Conservation (phyloP, 2,113 vertebrate genomes). For the Puffinus mauretanicus region DNA sequence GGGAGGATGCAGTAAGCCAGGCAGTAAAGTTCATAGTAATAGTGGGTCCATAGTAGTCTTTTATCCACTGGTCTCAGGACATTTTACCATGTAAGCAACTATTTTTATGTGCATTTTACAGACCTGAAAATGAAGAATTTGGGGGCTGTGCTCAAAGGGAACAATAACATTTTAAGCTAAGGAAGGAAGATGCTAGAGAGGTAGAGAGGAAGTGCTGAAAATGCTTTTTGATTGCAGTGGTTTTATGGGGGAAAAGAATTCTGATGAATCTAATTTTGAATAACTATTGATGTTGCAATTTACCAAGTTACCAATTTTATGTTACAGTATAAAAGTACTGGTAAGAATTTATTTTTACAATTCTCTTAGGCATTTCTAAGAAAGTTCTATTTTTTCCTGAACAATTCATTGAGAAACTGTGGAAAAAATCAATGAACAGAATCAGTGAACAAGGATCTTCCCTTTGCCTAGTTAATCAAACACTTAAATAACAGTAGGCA, state of each 20-base stretch:
- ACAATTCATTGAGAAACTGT: neutral
- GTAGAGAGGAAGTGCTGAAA: neutral
- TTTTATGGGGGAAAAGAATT: neutral
- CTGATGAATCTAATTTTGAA: neutral
- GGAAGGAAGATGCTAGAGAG: neutral
- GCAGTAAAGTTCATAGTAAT: neutral
- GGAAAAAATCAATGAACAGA: neutral
- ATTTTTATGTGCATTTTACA: neutral
- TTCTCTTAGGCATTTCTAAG: neutral
- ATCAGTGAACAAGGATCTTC: neutral
- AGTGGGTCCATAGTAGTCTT: neutral
- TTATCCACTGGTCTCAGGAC: neutral
- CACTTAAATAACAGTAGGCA: neutral
- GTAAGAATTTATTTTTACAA: neutral
- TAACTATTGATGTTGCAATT: neutral
- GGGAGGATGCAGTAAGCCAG: neutral
- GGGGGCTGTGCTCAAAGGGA: neutral
- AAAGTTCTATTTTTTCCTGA: neutral
- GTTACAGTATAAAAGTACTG: neutral
- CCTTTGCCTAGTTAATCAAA: neutral
- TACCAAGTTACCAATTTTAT: neutral
- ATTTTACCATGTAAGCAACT: neutral
- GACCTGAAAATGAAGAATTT: neutral
- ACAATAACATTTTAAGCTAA: neutral
- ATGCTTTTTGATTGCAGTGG: neutral